Evolutionary conservation across 53 echinoderm and acorn worm genomes (phyloP).

Genomic region (Henricia sp.): DNA sequence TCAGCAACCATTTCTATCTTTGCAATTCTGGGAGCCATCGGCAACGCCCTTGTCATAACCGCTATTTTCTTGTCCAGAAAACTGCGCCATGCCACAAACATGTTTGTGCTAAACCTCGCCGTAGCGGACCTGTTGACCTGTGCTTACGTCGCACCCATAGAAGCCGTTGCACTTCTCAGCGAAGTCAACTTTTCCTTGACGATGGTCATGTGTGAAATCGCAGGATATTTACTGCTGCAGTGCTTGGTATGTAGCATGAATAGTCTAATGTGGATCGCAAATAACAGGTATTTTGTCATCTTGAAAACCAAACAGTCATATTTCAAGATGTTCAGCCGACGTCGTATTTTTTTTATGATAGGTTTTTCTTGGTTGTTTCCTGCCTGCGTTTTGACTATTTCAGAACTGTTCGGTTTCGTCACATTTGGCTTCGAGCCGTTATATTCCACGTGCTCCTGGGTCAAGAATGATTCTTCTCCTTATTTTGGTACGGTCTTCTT

Average conservation of each 20-base stretch:
- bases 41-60: conserved; percentile 31
- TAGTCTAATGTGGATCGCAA: conserved; percentile 32
- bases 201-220: not conserved
- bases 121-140: conserved; percentile 38
- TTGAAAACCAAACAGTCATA: not conserved
- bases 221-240: conserved; percentile 6
- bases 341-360: conserved; percentile 3
- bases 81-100: conserved; percentile 20
- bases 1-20: conserved; percentile 1
- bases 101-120: conserved; percentile 32
- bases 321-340: not conserved
- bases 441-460: conserved; percentile 38
- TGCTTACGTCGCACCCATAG: not conserved
- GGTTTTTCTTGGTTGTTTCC: conserved; percentile 40
- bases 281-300: conserved; percentile 32
- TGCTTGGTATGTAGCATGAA: conserved; percentile 49
- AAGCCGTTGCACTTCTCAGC: conserved; percentile 2
- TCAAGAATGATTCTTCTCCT: conserved; percentile 2
- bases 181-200: conserved; percentile 28
- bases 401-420: conserved; percentile 21
- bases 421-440: conserved; percentile 35
- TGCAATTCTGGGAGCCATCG: conserved; percentile 18
- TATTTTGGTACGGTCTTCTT: not conserved
- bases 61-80: conserved; percentile 12
- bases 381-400: conserved; percentile 3